Evolutionary conservation across 1,140 invertebrate species (phyloP).

Genomic region (Matsumurasca onukii): DNA sequence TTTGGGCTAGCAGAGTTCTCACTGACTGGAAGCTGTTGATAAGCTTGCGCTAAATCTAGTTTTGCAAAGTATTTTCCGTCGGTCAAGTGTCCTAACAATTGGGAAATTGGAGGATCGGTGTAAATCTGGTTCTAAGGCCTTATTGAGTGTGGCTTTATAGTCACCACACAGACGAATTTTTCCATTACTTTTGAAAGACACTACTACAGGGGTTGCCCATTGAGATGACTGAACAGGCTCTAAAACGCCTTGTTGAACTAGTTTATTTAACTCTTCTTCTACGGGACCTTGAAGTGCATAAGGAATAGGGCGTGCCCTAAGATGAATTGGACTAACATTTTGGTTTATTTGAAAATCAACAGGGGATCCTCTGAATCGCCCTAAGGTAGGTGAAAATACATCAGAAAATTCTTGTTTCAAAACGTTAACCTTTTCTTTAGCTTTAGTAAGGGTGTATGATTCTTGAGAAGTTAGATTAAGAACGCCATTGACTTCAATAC

Average conservation of each 20-base stretch:
- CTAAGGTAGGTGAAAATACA: background rate
- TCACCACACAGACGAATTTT: conserved; percentile 1
- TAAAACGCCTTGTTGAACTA: background rate
- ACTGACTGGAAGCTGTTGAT: background rate
- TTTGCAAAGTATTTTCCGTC: conserved; percentile 2
- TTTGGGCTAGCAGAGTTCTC: conserved; percentile 1
- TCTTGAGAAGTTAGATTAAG: background rate
- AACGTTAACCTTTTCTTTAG: background rate
- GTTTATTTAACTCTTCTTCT: conserved; percentile 6
- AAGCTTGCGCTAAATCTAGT: conserved; percentile 5
- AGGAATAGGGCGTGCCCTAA: background rate
- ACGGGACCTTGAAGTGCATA: background rate
- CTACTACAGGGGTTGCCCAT: conserved; percentile 4
- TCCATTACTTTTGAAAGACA: conserved; percentile 5
- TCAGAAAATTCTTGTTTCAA: background rate
- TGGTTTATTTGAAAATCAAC: background rate
- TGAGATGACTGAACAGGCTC: background rate
- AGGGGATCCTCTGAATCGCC: background rate
- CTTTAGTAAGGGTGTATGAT: background rate
- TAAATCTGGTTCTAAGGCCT: background rate
- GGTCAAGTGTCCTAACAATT: background rate
- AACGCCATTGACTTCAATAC: background rate
- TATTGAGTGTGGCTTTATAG: conserved; percentile 1
- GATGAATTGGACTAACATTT: conserved; percentile 2
- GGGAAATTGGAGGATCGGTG: background rate